Evolutionary conservation across 2,888 invertebrate genomes (phyloP), one percentile per base, ranked within the genome.

Genomic region (Nebria salina): DNA sequence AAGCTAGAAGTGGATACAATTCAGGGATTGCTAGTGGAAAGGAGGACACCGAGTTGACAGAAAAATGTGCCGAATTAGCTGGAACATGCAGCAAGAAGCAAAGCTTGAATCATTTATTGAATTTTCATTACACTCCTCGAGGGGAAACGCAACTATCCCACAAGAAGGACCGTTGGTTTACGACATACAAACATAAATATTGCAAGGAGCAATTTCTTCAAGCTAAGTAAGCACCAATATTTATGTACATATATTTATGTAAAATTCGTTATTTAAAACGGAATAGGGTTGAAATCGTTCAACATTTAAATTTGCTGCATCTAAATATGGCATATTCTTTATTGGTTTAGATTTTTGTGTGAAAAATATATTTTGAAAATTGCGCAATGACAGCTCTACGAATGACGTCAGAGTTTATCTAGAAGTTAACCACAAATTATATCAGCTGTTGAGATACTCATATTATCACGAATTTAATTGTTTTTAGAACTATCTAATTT

Each of bases 131-230:
- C 88, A 92, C 93, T 83, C 92, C 94, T 73, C 91, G 94, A 75
- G 93, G 91, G 76, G 84, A 84, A 86, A 9, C 43, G 9, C 43
- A 8, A 1, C 0, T 43, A 8, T 43, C 72, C 8, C 41, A 42
- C 81, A 68, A 84, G 84, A 80, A 84, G 84, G 83, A 89, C 86
- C 88, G 89, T 83, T 88, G 87, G 88, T 86, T 90, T 84, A 88
- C 89, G 82, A 90, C 90, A 72, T 90, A 89, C 82, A 91, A 91
- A 82, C 93, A 94, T 85, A 95, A 94, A 87, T 97, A 96, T 89
- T 97, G 96, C 88, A 97, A 97, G 90, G 97, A 98, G 87, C 95
- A 97, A 86, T 98, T 96, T 89, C 90, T 98, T 83, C 96, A 98
- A 90, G 97, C 98, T 82, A 97, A 97, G 97, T 97, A 90, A 91